Evolutionary conservation across 2,888 invertebrate species (phyloP).

Genomic region (Zygogramma bicolorata): DNA sequence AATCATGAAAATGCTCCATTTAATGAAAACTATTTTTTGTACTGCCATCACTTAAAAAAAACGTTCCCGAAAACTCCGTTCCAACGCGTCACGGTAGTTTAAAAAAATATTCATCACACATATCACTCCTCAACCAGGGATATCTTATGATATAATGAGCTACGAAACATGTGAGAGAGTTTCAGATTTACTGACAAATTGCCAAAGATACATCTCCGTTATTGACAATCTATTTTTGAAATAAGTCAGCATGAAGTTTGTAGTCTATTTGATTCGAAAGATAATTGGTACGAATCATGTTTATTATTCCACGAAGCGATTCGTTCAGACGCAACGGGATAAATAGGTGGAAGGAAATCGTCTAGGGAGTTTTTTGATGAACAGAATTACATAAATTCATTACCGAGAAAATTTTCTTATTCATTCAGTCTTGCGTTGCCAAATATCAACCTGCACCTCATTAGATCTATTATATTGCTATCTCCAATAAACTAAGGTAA

Average conservation of each 20-base stretch:
- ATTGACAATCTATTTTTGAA: slow-evolving; percentile 31
- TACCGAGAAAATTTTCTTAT: too few species aligned
- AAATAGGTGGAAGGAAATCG: not conserved
- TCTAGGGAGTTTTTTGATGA: not conserved
- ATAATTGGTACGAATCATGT: not conserved
- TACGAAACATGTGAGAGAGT: slow-evolving; percentile 4
- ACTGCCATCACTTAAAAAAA: too few species aligned
- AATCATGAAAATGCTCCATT: too few species aligned
- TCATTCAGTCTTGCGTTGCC: too few species aligned
- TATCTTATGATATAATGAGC: not conserved
- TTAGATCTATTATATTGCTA: too few species aligned
- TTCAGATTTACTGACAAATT: slow-evolving; percentile 28
- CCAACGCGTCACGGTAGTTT: not conserved
- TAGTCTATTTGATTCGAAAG: not conserved
- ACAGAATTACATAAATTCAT: too few species aligned
- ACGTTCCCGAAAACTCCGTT: not conserved
- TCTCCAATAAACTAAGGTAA: too few species aligned
- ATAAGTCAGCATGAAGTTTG: slow-evolving; percentile 9
- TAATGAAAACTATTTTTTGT: too few species aligned
- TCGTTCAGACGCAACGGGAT: not conserved
- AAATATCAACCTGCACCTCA: too few species aligned
- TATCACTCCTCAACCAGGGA: not conserved
- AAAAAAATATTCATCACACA: not conserved
- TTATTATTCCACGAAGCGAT: slow-evolving; percentile 5
- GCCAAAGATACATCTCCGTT: slow-evolving; percentile 27